These are phyloP conservation scores for Neoascia interrupta DNA, from an alignment of 2,888 invertebrate species.

Conservation along the genomic window DNA sequence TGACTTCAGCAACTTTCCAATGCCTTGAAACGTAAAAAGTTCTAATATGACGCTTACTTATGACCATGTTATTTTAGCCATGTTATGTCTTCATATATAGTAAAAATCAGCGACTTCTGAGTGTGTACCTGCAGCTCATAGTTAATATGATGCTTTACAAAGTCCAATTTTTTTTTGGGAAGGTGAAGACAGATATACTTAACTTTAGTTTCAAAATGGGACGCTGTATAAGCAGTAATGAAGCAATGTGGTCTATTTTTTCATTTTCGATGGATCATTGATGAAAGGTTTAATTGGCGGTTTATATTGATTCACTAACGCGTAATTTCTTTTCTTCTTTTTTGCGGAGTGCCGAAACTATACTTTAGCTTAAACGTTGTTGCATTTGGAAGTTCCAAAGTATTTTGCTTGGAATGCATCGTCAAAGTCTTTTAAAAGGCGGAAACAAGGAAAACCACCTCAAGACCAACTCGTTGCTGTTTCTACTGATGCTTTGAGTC, in stretches of 20 bases:
- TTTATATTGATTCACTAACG: not conserved
- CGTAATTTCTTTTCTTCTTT: constrained; percentile 63
- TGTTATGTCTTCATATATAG: too few species aligned
- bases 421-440: not conserved
- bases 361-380: constrained; percentile 75
- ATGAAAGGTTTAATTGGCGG: not conserved
- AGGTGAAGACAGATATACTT: not conserved
- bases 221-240: not conserved
- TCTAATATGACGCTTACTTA: too few species aligned
- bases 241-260: not conserved
- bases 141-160: not conserved
- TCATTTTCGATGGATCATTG: not conserved
- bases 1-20: too few species aligned
- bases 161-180: not conserved
- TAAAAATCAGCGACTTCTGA: not conserved
- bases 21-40: too few species aligned
- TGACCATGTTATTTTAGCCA: too few species aligned
- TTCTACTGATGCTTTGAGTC: constrained; percentile 74
- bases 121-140: too few species aligned
- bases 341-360: constrained; percentile 74
- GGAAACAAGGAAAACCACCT: constrained; percentile 68
- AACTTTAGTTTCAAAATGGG: not conserved
- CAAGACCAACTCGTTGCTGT: constrained; percentile 71
- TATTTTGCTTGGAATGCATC: constrained; percentile 53
- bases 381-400: constrained; percentile 73